Conservation (phyloP, 1,140 invertebrate genomes). For the Vanessa atalanta region DNA sequence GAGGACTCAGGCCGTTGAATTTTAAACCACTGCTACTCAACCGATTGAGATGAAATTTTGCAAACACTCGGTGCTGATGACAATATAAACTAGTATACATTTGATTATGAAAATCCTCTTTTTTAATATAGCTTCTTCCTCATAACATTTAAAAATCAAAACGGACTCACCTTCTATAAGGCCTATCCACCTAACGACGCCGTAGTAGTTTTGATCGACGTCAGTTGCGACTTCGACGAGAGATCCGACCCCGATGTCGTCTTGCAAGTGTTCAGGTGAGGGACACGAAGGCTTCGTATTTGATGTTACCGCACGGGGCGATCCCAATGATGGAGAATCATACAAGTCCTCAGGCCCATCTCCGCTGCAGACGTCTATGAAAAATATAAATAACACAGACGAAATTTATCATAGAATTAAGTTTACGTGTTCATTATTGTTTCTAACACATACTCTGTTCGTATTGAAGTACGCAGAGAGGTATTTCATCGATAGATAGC, state of each 20-base stretch:
- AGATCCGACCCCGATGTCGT: constrained; percentile 86
- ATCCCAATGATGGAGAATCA: constrained; percentile 64
- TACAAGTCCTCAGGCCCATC: constrained; percentile 63
- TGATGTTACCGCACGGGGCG: constrained; percentile 52
- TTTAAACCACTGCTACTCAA: too few species aligned
- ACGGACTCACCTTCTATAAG: constrained; percentile 83
- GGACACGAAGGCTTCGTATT: constrained; percentile 31
- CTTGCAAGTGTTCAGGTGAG: constrained; percentile 54
- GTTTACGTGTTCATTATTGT: background rate
- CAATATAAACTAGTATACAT: too few species aligned
- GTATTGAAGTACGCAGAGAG: constrained; percentile 70
- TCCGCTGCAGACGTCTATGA: constrained; percentile 60
- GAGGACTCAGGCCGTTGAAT: too few species aligned
- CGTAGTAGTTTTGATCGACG: constrained; percentile 84
- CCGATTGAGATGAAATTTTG: too few species aligned
- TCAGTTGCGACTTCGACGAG: constrained; percentile 87
- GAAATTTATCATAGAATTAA: constrained; percentile 3
- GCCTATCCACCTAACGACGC: constrained; percentile 94
- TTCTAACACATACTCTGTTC: constrained; percentile 57
- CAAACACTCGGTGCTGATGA: too few species aligned
- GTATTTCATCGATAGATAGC: constrained; percentile 69
- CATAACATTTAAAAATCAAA: constrained; percentile 60
- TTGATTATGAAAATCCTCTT: too few species aligned
- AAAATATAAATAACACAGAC: constrained; percentile 4
- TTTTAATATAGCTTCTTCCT: too few species aligned